phyloP scores from a whole-genome alignment of 2,797 vertebrate species.

The Sebastes dallii region DNA sequence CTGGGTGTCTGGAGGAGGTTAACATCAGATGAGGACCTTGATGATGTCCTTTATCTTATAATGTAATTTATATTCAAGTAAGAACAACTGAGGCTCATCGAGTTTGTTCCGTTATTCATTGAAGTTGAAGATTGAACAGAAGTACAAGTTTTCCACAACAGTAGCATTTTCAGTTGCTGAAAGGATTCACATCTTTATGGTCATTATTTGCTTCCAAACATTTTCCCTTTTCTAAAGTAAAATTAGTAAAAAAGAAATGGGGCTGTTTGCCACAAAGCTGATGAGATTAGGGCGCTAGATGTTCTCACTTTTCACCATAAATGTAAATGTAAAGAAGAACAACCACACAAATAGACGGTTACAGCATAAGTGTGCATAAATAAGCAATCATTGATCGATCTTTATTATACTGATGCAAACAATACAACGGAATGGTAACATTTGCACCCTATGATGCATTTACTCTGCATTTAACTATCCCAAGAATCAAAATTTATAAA shows the following conservation, averaged over 20 bases:
- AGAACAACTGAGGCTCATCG: background rate
- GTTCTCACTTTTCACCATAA: background rate
- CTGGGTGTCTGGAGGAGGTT: background rate
- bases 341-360: background rate
- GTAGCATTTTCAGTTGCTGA: background rate
- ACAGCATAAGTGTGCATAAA: background rate
- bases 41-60: background rate
- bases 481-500: background rate
- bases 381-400: background rate
- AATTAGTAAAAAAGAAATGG: background rate
- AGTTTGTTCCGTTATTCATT: background rate
- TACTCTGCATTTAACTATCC: background rate
- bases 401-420: background rate
- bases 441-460: background rate
- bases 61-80: background rate
- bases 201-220: background rate
- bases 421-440: background rate
- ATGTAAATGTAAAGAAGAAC: background rate
- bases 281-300: background rate
- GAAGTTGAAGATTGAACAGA: background rate
- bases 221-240: background rate
- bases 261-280: background rate
- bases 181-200: background rate
- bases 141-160: background rate
- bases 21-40: background rate